Percentiles rank a stretch among this genome's conserved stretches.
phyloP scores from a whole-genome alignment of 1,140 invertebrate genomes.

The Drosophila murphyi region DNA sequence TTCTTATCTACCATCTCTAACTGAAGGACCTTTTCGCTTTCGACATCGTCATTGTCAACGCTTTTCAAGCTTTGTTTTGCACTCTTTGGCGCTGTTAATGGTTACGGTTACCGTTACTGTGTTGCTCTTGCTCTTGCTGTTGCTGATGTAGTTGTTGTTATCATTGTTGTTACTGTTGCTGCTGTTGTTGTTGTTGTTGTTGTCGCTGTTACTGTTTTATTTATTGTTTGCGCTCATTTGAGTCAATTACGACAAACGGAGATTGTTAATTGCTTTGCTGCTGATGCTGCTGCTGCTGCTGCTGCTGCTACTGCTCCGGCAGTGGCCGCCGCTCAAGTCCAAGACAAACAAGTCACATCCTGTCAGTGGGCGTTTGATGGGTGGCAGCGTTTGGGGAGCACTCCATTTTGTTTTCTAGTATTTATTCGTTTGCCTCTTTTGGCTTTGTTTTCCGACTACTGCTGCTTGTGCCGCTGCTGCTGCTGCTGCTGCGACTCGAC shows the following conservation, averaged over 20 bases:
- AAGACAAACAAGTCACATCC: slow-evolving; percentile 71
- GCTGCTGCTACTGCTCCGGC: slow-evolving; percentile 8
- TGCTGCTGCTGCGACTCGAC: slow-evolving; percentile 28
- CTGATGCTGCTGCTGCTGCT: slow-evolving; percentile 23
- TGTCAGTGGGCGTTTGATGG: slow-evolving; percentile 16
- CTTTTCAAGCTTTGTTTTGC: slow-evolving; percentile 51
- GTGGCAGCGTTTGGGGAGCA: background rate
- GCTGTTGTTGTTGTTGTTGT: slow-evolving; percentile 10
- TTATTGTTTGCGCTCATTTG: slow-evolving; percentile 80
- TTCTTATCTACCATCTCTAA: slow-evolving; percentile 14
- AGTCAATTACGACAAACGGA: slow-evolving; percentile 78
- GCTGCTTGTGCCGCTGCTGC: slow-evolving; percentile 9
- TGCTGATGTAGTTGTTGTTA: background rate
- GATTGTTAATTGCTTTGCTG: slow-evolving; percentile 78
- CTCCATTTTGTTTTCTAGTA: slow-evolving; percentile 61
- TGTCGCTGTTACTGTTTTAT: slow-evolving; percentile 70
- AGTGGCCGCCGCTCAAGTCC: slow-evolving; percentile 51
- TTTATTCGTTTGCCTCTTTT: slow-evolving; percentile 56
- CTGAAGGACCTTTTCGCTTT: slow-evolving; percentile 3
- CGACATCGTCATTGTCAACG: slow-evolving; percentile 41
- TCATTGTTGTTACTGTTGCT: background rate
- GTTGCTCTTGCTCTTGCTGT: background rate
- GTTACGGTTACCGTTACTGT: slow-evolving; percentile 4
- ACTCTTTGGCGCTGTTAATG: slow-evolving; percentile 20
- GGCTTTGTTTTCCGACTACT: slow-evolving; percentile 49